Percentiles rank a stretch among this genome's conserved stretches.
These are phyloP conservation scores for Theonella swinhoei DNA, from an alignment of 37 sponge, comb jelly and placozoan genomes.

Conservation along the genomic window DNA sequence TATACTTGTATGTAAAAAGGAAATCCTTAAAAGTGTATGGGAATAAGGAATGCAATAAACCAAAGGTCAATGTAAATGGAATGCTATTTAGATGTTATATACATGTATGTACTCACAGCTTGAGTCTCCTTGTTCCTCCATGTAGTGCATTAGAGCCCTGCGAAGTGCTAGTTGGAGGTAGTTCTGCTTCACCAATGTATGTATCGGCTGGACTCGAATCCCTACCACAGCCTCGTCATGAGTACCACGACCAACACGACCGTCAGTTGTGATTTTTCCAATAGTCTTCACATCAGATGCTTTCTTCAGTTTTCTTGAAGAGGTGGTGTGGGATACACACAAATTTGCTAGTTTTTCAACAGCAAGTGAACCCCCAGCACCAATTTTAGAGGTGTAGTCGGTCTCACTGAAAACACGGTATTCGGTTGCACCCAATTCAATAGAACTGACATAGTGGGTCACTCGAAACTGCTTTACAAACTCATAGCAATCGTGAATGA, in stretches of 20 bases:
- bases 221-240: conserved; percentile 31
- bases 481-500: conserved; percentile 3
- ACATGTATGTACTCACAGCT: conserved; percentile 65
- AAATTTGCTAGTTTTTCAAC: conserved; percentile 7
- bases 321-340: background rate
- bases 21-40: too few species aligned
- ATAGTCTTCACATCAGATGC: conserved; percentile 6
- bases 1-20: background rate
- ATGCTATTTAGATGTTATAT: too few species aligned
- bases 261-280: conserved; percentile 11
- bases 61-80: too few species aligned
- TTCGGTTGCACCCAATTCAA: conserved; percentile 31
- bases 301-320: background rate
- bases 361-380: conserved; percentile 30
- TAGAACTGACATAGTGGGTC: conserved; percentile 37
- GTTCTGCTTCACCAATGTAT: background rate
- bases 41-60: too few species aligned
- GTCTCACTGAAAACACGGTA: conserved; percentile 47
- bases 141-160: conserved; percentile 25
- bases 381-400: background rate
- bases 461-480: conserved; percentile 1
- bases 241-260: conserved; percentile 15
- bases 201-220: conserved; percentile 17
- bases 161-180: conserved; percentile 13
- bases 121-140: conserved; percentile 34